A percentile compares a stretch with the other conserved stretches of the same genome.
These are phyloP conservation scores for Ctenicera cuprea DNA, from an alignment of 2,888 invertebrate species.

Conservation along the genomic window DNA sequence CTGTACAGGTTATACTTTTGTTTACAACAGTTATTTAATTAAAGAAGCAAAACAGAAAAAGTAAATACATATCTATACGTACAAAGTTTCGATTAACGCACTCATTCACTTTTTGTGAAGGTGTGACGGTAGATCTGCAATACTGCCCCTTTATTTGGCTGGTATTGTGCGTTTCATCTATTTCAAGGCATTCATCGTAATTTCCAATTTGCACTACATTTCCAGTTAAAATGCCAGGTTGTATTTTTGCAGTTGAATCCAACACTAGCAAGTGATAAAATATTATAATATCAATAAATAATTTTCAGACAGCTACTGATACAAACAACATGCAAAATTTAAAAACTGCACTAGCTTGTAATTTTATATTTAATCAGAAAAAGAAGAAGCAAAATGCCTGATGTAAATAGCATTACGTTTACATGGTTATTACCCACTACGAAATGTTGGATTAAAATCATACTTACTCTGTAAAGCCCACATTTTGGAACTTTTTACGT, in stretches of 20 bases:
- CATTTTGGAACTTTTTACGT: constrained; percentile 38
- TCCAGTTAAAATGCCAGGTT: constrained; percentile 69
- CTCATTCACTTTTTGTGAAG: neutral
- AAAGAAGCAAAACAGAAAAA: no score
- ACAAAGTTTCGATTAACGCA: constrained; percentile 23
- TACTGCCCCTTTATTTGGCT: constrained; percentile 68
- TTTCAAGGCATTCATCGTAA: constrained; percentile 70
- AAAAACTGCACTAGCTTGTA: neutral
- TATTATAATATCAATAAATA: neutral
- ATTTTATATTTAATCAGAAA: neutral
- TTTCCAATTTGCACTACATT: constrained; percentile 69
- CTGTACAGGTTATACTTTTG: no score
- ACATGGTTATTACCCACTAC: no score
- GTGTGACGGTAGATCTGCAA: constrained; percentile 61
- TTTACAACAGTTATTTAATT: no score
- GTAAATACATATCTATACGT: neutral
- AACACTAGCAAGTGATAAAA: constrained; percentile 25
- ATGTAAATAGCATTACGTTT: no score
- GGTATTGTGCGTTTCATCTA: constrained; percentile 57
- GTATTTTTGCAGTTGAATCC: constrained; percentile 71
- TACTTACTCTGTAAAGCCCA: constrained; percentile 53
- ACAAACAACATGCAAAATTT: neutral
- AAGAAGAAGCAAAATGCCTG: no score
- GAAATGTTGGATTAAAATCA: no score
- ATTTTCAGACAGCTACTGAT: neutral